These are phyloP conservation scores for Chaetorhynchus papuensis DNA, from an alignment of 2,113 vertebrate species.

Conservation along the genomic window DNA sequence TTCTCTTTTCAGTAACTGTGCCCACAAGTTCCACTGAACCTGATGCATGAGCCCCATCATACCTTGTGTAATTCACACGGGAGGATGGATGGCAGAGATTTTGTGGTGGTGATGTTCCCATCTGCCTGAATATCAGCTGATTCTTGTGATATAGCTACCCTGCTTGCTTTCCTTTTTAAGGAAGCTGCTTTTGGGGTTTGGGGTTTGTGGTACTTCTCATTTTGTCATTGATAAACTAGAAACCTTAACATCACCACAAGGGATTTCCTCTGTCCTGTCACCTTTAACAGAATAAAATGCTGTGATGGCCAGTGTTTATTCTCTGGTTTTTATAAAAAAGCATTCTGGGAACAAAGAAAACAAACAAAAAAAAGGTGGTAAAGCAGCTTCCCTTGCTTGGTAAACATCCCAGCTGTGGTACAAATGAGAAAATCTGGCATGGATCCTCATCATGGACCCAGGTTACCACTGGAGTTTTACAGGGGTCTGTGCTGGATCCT, in stretches of 20 bases:
- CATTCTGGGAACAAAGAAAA: neutral
- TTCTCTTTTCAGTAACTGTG: neutral
- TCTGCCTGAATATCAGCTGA: neutral
- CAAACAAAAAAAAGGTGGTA: neutral
- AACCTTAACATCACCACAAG: neutral
- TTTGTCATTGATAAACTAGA: neutral
- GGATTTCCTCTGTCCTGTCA: neutral
- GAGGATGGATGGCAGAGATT: neutral
- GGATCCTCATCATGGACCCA: neutral
- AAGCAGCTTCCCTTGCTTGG: neutral
- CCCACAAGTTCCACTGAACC: neutral
- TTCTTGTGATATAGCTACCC: neutral
- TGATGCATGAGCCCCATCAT: neutral
- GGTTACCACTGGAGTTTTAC: neutral
- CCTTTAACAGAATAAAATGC: neutral
- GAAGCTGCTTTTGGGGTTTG: neutral
- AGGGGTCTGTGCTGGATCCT: neutral
- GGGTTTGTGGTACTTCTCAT: neutral
- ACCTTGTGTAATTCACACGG: neutral
- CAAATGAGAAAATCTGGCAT: neutral
- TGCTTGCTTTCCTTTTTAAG: neutral
- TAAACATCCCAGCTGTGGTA: neutral
- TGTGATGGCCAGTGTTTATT: neutral
- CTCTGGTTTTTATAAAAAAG: neutral
- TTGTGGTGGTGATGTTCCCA: neutral